Evolutionary conservation across 2,113 vertebrate species (phyloP), one percentile per base, ranked within the genome.

Genomic region (Camelus dromedarius): DNA sequence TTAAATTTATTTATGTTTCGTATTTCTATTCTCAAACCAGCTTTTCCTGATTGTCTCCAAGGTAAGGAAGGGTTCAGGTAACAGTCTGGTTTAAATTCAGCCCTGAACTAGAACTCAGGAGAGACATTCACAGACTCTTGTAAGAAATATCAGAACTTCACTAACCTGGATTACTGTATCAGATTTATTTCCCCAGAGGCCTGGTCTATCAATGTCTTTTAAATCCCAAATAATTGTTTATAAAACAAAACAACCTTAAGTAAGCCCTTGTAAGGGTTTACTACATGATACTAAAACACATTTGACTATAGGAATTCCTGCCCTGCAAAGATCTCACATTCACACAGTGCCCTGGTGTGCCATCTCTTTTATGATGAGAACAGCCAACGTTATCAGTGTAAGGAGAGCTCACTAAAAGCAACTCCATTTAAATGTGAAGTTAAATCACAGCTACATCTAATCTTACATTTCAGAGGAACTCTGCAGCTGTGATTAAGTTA

Each of bases 211-310:
- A 89, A 87, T 89, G 70, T 91, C 64, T 89, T 87, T 73, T 38
- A 95, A 88, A 64, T 96, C 12, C 11, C n/a, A 77, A 91, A 86
- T 73, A 80, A 82, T 48, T 73, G 13, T 83, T 84, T 48, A 80
- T 72, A 70, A 84, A 91, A 48, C 26, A 66, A 92, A 94, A 62
- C 8, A 69, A 28, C 24, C 62, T 84, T 56, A 75, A 80, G 35
- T 35, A 35, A 35, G n/a, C 14, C 67, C 54, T 83, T 79, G 6
- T 24, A 42, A 70, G 14, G 6, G 50, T 50, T 88, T 88, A 76
- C 13, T 46, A n/a, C 18, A 38, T 62, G 56, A 75, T 82, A 77
- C 60, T 32, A 72, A 60, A 66, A 48, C 48, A 12, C 50, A 54
- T 64, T 30, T 77, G 28, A 90, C 56, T 54, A 46, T 26, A 69